These are phyloP conservation scores for Lamellibrachia satsuma DNA, from an alignment of 2,888 invertebrate genomes.

Conservation along the genomic window DNA sequence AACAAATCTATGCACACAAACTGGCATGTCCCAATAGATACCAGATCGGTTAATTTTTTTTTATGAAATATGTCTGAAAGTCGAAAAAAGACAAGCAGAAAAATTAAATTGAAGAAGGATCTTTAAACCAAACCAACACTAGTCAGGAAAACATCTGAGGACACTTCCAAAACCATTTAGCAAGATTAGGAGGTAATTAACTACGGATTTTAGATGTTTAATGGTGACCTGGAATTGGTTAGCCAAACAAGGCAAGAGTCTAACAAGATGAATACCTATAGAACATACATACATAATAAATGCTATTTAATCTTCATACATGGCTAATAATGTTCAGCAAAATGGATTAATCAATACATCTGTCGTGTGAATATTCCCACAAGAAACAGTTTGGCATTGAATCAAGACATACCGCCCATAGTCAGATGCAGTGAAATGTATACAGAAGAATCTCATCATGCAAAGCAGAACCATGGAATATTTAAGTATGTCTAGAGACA, in stretches of 20 bases:
- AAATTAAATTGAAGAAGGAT: too few relatives aligned
- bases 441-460: background rate
- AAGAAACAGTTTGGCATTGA: background rate
- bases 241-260: background rate
- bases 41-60: too few relatives aligned
- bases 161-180: background rate
- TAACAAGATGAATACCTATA: conserved; percentile 10
- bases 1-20: too few relatives aligned
- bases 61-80: too few relatives aligned
- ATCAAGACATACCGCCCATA: background rate
- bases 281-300: background rate
- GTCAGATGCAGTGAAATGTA: background rate
- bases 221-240: background rate
- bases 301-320: background rate
- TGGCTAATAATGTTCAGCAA: background rate
- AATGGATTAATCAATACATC: conserved; percentile 10
- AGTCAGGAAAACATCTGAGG: background rate
- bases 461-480: too few relatives aligned
- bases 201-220: background rate
- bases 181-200: background rate
- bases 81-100: too few relatives aligned
- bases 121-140: background rate
- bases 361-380: background rate
- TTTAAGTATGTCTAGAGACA: too few relatives aligned
- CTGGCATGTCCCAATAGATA: too few relatives aligned